These are phyloP conservation scores for Nemotelus pantherinus DNA, from an alignment of 2,888 invertebrate species.

Conservation along the genomic window DNA sequence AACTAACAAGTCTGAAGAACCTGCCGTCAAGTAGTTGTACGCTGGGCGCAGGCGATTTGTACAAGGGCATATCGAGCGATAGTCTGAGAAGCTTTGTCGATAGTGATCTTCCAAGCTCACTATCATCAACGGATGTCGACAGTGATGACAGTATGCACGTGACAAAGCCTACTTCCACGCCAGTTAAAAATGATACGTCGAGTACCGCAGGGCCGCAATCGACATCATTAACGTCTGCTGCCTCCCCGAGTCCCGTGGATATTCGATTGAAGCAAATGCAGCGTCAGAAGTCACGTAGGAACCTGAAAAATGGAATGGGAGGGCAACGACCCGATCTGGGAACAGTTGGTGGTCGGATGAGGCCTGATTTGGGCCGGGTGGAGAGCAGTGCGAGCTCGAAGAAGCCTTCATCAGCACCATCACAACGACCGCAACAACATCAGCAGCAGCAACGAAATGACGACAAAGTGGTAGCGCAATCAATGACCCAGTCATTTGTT, in stretches of 20 bases:
- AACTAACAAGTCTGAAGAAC: constrained; percentile 77
- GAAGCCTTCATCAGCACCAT: constrained; percentile 40
- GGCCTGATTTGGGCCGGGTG: constrained; percentile 58
- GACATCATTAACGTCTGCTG: constrained; percentile 55
- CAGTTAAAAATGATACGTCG: constrained; percentile 62
- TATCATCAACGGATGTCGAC: constrained; percentile 25
- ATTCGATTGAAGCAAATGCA: constrained; percentile 66
- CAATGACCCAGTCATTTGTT: constrained; percentile 68
- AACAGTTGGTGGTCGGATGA: constrained; percentile 62
- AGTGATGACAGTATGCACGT: constrained; percentile 12
- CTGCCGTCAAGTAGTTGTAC: constrained; percentile 54
- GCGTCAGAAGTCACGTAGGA: constrained; percentile 66
- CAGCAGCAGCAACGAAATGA: constrained; percentile 55
- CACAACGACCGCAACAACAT: constrained; percentile 29
- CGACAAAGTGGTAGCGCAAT: constrained; percentile 44
- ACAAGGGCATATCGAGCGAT: constrained; percentile 56
- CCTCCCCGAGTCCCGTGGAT: constrained; percentile 59
- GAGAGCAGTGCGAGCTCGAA: constrained; percentile 47
- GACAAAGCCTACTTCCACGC: background rate
- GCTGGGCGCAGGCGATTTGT: constrained; percentile 54
- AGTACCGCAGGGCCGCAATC: background rate
- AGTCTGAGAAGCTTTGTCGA: constrained; percentile 51
- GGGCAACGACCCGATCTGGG: constrained; percentile 71
- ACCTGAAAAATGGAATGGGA: constrained; percentile 66
- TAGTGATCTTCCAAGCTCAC: constrained; percentile 34